phyloP scores from a whole-genome alignment of 1,140 invertebrate species.

The Paralvinella palmiformis region DNA sequence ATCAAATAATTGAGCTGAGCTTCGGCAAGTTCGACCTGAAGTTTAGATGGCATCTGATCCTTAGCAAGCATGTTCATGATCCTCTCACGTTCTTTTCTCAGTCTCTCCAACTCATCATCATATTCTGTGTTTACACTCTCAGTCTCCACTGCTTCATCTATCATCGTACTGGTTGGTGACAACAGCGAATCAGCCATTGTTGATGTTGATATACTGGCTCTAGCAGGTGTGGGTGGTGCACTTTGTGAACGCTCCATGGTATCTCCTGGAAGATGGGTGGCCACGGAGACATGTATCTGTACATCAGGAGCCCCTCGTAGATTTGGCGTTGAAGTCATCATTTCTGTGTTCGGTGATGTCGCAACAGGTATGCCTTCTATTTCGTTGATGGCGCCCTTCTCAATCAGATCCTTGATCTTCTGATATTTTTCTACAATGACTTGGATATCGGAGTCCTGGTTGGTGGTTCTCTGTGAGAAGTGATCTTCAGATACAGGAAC shows the following conservation, averaged over 20 bases:
- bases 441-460: not conserved
- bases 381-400: not conserved
- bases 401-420: not conserved
- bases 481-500: no score
- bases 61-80: slow-evolving; percentile 39
- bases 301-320: not conserved
- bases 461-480: no score
- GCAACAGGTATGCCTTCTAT: no score
- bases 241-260: not conserved
- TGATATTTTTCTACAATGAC: not conserved
- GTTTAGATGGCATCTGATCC: slow-evolving; percentile 38
- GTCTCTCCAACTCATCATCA: slow-evolving; percentile 32
- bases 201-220: not conserved
- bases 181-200: not conserved
- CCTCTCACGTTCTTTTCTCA: slow-evolving; percentile 35
- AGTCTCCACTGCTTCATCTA: slow-evolving; percentile 20
- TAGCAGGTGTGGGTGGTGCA: not conserved
- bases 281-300: not conserved
- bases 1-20: slow-evolving; percentile 44
- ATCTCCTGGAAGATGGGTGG: not conserved
- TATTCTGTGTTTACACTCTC: slow-evolving; percentile 19
- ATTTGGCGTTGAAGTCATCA: not conserved
- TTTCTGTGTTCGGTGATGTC: not conserved
- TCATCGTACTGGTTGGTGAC: not conserved
- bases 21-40: slow-evolving; percentile 41